These are phyloP conservation scores for Chymomyza amoena DNA, from an alignment of 2,888 invertebrate genomes.

Conservation along the genomic window DNA sequence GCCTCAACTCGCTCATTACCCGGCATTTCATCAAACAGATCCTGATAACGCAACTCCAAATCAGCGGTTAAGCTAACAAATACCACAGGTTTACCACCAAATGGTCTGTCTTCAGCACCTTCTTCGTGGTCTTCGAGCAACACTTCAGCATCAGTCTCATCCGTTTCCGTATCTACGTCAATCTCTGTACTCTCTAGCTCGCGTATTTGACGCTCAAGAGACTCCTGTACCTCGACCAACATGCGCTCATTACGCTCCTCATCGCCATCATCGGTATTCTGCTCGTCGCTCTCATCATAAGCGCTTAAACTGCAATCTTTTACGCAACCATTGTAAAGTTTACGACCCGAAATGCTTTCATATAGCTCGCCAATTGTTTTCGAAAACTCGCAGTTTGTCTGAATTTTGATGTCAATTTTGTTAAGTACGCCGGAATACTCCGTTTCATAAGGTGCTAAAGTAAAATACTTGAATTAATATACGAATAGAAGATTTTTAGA, in stretches of 20 bases:
- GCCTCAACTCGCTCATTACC: slow-evolving; percentile 93
- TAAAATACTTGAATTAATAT: not conserved
- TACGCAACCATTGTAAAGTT: slow-evolving; percentile 50
- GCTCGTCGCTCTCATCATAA: slow-evolving; percentile 81
- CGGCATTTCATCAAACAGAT: slow-evolving; percentile 86
- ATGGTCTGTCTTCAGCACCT: slow-evolving; percentile 45
- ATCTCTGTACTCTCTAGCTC: slow-evolving; percentile 86
- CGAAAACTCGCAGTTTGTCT: slow-evolving; percentile 78
- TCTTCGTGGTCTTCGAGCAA: slow-evolving; percentile 74
- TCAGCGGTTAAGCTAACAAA: slow-evolving; percentile 76
- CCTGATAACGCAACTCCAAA: slow-evolving; percentile 85
- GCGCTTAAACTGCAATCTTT: slow-evolving; percentile 68
- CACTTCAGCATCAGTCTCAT: slow-evolving; percentile 82
- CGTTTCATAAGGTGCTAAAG: slow-evolving; percentile 37
- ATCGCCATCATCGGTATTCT: slow-evolving; percentile 80
- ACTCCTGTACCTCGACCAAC: slow-evolving; percentile 87
- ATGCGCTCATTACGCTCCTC: slow-evolving; percentile 84
- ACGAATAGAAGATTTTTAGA: not conserved
- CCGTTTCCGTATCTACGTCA: slow-evolving; percentile 89
- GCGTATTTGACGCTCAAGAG: slow-evolving; percentile 86
- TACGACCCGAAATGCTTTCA: slow-evolving; percentile 69
- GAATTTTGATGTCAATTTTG: slow-evolving; percentile 79
- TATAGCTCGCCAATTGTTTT: slow-evolving; percentile 78
- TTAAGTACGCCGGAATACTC: slow-evolving; percentile 54
- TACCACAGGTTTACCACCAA: slow-evolving; percentile 69